Evolutionary conservation across 2,797 vertebrate species (phyloP).

Genomic region (Alcedo atthis): DNA sequence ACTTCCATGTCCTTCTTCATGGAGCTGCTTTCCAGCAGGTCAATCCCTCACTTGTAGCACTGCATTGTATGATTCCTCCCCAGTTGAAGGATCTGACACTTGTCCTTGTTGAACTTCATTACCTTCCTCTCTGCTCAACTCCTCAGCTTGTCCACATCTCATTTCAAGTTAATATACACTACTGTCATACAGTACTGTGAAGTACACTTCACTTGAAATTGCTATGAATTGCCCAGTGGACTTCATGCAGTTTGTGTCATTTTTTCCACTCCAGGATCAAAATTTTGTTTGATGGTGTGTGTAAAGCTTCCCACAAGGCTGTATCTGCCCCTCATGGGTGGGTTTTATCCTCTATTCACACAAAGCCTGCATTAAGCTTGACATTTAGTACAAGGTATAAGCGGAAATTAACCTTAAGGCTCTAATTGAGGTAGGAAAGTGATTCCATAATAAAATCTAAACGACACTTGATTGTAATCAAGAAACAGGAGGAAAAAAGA

Average conservation of each 20-base stretch:
- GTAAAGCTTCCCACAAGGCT: not conserved
- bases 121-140: not conserved
- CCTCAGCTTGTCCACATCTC: no score
- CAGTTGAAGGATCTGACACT: not conserved
- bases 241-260: not conserved
- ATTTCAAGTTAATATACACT: not conserved
- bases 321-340: accelerated
- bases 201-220: not conserved
- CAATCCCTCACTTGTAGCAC: not conserved
- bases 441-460: conserved; percentile 51
- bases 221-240: not conserved
- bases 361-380: conserved; percentile 4
- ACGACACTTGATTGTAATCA: conserved; percentile 63
- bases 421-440: conserved; percentile 63
- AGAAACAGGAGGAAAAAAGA: conserved; percentile 4
- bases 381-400: not conserved
- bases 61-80: not conserved
- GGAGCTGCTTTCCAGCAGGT: not conserved
- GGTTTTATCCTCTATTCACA: not conserved
- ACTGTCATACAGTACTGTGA: no score
- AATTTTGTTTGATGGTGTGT: not conserved
- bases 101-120: not conserved
- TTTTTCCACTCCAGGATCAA: not conserved
- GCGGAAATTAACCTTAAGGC: conserved; percentile 38
- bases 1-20: not conserved